These are phyloP conservation scores for Spisula solida DNA, from an alignment of 2,888 invertebrate species.

Conservation along the genomic window DNA sequence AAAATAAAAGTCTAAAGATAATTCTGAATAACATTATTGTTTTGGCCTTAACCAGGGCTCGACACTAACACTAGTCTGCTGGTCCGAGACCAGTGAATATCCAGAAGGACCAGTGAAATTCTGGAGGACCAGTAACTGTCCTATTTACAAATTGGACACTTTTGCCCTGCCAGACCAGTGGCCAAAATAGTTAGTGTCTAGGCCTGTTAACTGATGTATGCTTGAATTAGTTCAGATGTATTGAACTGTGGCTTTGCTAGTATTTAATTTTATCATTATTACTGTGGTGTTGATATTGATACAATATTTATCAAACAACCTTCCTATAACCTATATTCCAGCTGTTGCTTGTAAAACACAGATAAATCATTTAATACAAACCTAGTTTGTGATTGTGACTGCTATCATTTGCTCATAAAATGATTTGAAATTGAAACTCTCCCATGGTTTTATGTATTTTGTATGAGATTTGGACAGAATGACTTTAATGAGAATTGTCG, in stretches of 20 bases:
- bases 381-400: neutral
- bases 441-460: neutral
- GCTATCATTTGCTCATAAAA: conserved; percentile 8
- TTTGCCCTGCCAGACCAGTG: no score
- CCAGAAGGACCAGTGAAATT: no score
- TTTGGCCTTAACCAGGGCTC: neutral
- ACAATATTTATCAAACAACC: conserved; percentile 4
- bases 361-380: neutral
- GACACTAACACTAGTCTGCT: no score
- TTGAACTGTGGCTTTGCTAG: neutral
- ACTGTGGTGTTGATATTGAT: neutral
- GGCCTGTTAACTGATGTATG: neutral
- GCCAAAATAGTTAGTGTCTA: no score
- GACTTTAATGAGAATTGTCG: neutral
- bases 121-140: no score
- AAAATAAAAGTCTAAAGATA: no score
- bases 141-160: no score
- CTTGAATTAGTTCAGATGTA: neutral
- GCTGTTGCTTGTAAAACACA: neutral
- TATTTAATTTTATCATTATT: neutral
- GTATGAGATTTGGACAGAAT: neutral
- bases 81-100: no score
- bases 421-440: neutral
- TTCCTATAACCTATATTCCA: neutral
- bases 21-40: no score